Evolutionary conservation across 1,140 invertebrate genomes (phyloP).

Genomic region (Drosophila truncata): DNA sequence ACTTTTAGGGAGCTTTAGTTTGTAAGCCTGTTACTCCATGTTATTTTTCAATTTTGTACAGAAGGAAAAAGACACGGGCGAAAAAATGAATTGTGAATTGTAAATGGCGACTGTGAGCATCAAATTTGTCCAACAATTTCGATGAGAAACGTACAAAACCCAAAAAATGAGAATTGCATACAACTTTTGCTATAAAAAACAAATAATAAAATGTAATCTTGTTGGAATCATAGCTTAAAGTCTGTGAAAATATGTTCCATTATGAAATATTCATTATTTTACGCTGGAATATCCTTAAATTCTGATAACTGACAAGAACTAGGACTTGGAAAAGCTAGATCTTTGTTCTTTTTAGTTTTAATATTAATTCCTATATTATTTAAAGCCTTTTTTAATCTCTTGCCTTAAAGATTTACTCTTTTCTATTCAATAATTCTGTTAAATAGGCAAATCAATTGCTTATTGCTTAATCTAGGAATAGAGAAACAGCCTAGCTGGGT

Average conservation of each 20-base stretch:
- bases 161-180: slow-evolving; percentile 42
- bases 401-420: not conserved
- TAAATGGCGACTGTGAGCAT: slow-evolving; percentile 42
- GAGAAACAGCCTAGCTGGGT: not conserved
- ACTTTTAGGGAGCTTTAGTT: slow-evolving; percentile 32
- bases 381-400: not conserved
- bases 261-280: too few species aligned
- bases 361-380: not conserved
- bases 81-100: slow-evolving; percentile 14
- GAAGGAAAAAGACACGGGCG: slow-evolving; percentile 18
- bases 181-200: slow-evolving; percentile 63
- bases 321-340: too few species aligned
- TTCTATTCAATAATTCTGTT: not conserved
- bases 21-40: slow-evolving; percentile 51
- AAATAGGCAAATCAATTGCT: not conserved
- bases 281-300: too few species aligned
- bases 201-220: slow-evolving; percentile 26
- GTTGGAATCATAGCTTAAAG: not conserved
- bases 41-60: slow-evolving; percentile 63
- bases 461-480: not conserved
- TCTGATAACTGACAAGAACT: too few species aligned
- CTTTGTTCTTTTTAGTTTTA: too few species aligned
- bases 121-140: slow-evolving; percentile 69
- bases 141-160: slow-evolving; percentile 53
- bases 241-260: not conserved